These are phyloP conservation scores for Anastatus disparis DNA, from an alignment of 1,140 invertebrate species.

Conservation along the genomic window DNA sequence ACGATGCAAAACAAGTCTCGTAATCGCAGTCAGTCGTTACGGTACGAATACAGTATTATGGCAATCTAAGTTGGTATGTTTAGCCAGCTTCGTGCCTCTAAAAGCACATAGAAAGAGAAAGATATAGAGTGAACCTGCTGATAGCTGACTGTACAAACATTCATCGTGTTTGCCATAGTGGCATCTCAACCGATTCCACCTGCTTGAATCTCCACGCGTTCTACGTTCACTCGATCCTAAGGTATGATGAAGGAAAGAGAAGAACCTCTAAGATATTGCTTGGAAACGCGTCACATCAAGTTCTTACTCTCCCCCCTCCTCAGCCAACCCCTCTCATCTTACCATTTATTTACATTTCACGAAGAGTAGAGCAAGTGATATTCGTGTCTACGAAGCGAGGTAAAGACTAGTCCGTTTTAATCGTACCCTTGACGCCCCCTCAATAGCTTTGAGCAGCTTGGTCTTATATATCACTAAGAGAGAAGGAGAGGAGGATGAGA, in stretches of 20 bases:
- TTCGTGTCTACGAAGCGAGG: background rate
- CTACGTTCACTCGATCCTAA: slow-evolving; percentile 1
- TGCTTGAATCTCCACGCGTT: background rate
- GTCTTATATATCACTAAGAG: background rate
- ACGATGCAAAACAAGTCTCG: no score
- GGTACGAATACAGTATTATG: slow-evolving; percentile 48
- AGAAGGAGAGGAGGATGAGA: no score
- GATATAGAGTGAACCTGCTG: no score
- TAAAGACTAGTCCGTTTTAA: slow-evolving; percentile 7
- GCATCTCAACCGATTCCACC: slow-evolving; percentile 46
- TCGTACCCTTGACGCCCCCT: slow-evolving; percentile 1
- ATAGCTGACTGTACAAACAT: slow-evolving; percentile 59
- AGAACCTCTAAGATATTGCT: slow-evolving; percentile 59
- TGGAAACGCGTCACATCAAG: no score
- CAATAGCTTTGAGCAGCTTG: background rate
- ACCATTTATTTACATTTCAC: no score
- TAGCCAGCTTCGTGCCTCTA: slow-evolving; percentile 51
- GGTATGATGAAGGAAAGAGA: no score
- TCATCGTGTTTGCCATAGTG: slow-evolving; percentile 54
- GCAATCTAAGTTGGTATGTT: slow-evolving; percentile 60
- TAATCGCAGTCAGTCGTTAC: no score
- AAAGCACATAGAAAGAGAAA: no score
- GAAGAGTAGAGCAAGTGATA: slow-evolving; percentile 7
- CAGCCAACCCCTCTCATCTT: no score
- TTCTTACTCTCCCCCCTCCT: no score